Conservation (phyloP, 2,797 vertebrate species). For the Spinibarbus caldwelli region DNA sequence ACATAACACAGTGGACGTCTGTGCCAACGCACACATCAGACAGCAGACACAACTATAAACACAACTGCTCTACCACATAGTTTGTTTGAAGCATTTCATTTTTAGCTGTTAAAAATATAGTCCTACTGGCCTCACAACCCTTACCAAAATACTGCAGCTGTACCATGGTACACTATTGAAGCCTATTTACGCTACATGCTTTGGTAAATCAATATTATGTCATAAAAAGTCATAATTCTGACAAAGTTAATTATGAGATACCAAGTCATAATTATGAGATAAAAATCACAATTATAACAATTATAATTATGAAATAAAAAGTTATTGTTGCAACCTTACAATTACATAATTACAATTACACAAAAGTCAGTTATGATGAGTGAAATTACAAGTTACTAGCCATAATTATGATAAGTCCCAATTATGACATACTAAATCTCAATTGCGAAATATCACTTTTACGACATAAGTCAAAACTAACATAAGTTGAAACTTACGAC, state of each 20-base stretch:
- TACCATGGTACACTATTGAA: neutral
- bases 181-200: neutral
- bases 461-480: neutral
- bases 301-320: neutral
- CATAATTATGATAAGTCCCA: neutral
- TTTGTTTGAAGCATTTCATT: neutral
- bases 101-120: neutral
- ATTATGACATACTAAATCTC: neutral
- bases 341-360: constrained; percentile 1
- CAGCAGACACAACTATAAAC: constrained; percentile 11
- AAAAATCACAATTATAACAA: neutral
- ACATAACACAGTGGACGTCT: neutral
- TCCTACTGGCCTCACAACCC: neutral
- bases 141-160: neutral
- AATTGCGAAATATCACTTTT: neutral
- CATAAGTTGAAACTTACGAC: neutral
- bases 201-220: neutral
- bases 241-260: neutral
- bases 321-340: neutral
- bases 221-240: neutral
- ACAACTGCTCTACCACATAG: neutral
- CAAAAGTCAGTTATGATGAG: neutral
- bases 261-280: neutral
- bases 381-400: neutral
- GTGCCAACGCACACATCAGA: constrained; percentile 13